These are phyloP conservation scores for Lysandra coridon DNA, from an alignment of 2,888 invertebrate genomes.

Conservation along the genomic window DNA sequence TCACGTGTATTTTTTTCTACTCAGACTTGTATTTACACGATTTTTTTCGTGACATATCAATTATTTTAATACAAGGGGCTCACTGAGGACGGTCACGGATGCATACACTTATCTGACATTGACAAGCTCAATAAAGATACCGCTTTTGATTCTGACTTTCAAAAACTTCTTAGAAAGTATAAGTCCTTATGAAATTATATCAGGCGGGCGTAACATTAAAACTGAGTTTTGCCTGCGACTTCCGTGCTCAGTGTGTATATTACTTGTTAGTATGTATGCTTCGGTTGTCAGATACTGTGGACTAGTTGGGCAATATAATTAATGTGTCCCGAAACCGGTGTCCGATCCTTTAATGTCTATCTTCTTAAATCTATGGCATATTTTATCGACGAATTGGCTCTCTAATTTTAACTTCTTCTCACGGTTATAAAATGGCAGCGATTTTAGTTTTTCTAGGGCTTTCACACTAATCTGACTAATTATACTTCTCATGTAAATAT, in stretches of 20 bases:
- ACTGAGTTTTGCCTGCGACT: background rate
- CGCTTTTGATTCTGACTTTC: conserved; percentile 52
- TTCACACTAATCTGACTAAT: too few relatives aligned
- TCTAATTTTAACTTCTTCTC: too few relatives aligned
- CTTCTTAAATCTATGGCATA: too few relatives aligned
- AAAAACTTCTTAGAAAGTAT: conserved; percentile 44
- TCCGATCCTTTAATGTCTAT: too few relatives aligned
- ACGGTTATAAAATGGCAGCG: too few relatives aligned
- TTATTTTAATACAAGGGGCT: conserved; percentile 32
- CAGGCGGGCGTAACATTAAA: background rate
- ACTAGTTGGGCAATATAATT: too few relatives aligned
- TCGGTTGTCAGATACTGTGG: too few relatives aligned
- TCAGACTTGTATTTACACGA: background rate
- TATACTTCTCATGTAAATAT: too few relatives aligned
- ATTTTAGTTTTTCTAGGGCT: too few relatives aligned
- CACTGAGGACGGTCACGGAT: conserved; percentile 59
- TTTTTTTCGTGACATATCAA: conserved; percentile 20
- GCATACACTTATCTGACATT: conserved; percentile 71
- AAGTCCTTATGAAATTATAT: background rate
- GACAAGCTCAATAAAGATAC: conserved; percentile 77
- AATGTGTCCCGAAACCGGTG: too few relatives aligned
- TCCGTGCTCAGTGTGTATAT: background rate
- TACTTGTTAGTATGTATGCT: too few relatives aligned
- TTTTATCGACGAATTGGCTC: too few relatives aligned
- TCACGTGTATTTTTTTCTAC: background rate